Conservation (phyloP, 2,888 invertebrate species). For the Philonicus albiceps region DNA sequence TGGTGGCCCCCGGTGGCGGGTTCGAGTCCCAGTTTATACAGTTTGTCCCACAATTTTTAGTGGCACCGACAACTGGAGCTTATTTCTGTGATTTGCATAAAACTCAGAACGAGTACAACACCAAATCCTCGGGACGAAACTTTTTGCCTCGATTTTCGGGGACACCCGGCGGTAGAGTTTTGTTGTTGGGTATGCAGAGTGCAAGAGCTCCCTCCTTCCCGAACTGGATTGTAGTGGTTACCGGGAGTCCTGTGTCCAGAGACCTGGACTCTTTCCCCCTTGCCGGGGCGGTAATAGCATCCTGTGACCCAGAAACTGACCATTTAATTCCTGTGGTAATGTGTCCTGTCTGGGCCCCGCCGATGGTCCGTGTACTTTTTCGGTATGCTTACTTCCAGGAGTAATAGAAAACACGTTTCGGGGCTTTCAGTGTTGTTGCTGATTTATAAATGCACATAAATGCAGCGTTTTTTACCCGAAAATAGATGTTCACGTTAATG, state of each 20-base stretch:
- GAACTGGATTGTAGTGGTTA: neutral
- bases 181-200: neutral
- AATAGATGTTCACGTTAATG: slow-evolving; percentile 29
- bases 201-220: neutral
- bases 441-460: slow-evolving; percentile 26
- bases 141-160: slow-evolving; percentile 19
- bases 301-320: slow-evolving; percentile 44
- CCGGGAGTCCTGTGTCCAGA: neutral
- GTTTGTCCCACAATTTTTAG: slow-evolving; percentile 25
- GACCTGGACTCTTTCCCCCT: neutral
- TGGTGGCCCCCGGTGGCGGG: neutral
- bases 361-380: slow-evolving; percentile 20
- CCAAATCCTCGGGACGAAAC: neutral
- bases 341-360: slow-evolving; percentile 15
- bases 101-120: slow-evolving; percentile 21
- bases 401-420: slow-evolving; percentile 27
- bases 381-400: slow-evolving; percentile 10
- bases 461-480: slow-evolving; percentile 1
- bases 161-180: neutral
- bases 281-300: slow-evolving; percentile 43
- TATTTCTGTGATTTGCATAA: slow-evolving; percentile 46
- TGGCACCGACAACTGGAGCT: slow-evolving; percentile 40
- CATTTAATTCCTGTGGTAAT: slow-evolving; percentile 40
- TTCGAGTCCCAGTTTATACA: slow-evolving; percentile 3
- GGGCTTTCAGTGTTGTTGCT: slow-evolving; percentile 18